These are phyloP conservation scores for Meiosimyza decipiens DNA, from an alignment of 2,888 invertebrate genomes.

Conservation along the genomic window DNA sequence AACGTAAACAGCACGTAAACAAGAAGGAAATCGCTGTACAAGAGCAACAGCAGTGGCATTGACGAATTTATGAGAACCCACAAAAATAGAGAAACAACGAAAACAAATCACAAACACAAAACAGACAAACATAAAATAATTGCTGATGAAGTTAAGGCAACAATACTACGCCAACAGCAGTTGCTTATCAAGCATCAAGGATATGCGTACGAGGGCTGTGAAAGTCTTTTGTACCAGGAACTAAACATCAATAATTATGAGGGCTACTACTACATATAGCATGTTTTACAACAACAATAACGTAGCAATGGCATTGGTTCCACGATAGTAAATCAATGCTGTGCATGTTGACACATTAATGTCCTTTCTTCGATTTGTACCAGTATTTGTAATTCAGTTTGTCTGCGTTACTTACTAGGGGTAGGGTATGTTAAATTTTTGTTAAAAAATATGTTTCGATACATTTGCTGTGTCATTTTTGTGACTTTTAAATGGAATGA, in stretches of 20 bases:
- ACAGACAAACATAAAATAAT: slow-evolving; percentile 22
- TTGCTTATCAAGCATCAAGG: slow-evolving; percentile 27
- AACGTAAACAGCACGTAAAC: neutral
- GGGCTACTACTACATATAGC: slow-evolving; percentile 3
- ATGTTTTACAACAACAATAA: neutral
- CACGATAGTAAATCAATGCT: slow-evolving; percentile 12
- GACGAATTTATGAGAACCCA: slow-evolving; percentile 35
- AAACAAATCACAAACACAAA: slow-evolving; percentile 9
- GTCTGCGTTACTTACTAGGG: too few species aligned
- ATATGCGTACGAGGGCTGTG: slow-evolving; percentile 1
- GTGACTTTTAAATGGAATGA: too few species aligned
- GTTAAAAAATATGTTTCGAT: too few species aligned
- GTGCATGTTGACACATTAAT: slow-evolving; percentile 28
- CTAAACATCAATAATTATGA: slow-evolving; percentile 35
- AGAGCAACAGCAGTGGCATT: neutral
- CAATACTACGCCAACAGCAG: slow-evolving; percentile 4
- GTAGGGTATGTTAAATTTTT: too few species aligned
- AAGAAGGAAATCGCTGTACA: neutral
- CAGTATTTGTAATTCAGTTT: too few species aligned
- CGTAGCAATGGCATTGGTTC: neutral
- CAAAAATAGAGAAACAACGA: slow-evolving; percentile 2
- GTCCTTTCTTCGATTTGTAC: neutral
- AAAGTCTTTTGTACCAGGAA: slow-evolving; percentile 29
- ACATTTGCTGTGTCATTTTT: too few species aligned
- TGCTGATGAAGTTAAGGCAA: slow-evolving; percentile 7